These are phyloP conservation scores for Poeciliopsis prolifica DNA, from an alignment of 2,113 vertebrate species.

Conservation along the genomic window DNA sequence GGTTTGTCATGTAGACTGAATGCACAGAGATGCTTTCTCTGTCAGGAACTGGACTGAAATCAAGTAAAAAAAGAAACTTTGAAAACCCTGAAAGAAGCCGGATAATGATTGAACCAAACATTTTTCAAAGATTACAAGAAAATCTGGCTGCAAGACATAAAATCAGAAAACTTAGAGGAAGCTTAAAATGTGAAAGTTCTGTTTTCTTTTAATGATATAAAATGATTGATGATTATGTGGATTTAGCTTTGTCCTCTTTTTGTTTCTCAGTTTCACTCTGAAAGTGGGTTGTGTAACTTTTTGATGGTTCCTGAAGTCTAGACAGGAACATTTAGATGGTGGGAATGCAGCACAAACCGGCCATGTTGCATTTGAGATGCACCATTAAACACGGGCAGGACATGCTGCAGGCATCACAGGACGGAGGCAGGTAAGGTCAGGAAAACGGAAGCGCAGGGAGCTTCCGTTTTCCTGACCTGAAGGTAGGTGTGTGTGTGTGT, in stretches of 20 bases:
- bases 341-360: not conserved
- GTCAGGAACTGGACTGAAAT: not conserved
- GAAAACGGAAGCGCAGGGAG: not conserved
- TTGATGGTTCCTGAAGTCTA: not conserved
- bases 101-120: not conserved
- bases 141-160: not conserved
- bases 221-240: not conserved
- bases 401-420: not conserved
- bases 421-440: conserved; percentile 1
- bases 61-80: not conserved
- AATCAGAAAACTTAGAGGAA: too few relatives aligned
- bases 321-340: not conserved
- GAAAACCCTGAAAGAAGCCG: not conserved
- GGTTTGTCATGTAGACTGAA: not conserved
- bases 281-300: not conserved
- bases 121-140: too few relatives aligned
- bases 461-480: too few relatives aligned
- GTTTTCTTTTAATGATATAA: not conserved
- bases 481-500: not conserved
- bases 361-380: conserved; percentile 1
- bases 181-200: not conserved
- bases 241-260: not conserved
- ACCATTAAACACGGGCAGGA: not conserved
- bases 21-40: not conserved
- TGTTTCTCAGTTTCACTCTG: not conserved